Percentiles rank a stretch among this genome's conserved stretches.
These are phyloP conservation scores for Prietella phreatophila DNA, from an alignment of 2,113 vertebrate genomes.

Conservation along the genomic window DNA sequence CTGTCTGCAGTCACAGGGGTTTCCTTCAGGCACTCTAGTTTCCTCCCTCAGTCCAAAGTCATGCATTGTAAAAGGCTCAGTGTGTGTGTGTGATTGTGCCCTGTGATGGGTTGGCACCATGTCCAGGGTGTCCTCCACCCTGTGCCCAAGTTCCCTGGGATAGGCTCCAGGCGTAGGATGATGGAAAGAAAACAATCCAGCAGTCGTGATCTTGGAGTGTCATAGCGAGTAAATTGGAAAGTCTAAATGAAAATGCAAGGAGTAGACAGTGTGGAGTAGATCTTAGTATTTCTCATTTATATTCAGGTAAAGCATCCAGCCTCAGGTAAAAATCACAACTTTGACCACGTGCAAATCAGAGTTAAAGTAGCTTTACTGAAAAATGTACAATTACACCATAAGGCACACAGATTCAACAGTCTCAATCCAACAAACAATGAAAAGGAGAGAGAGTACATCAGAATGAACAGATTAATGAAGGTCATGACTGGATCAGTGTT, in stretches of 20 bases:
- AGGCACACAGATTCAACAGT: conserved; percentile 2
- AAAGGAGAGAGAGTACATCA: neutral
- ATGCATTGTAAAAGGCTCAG: too few species aligned
- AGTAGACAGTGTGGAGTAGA: neutral
- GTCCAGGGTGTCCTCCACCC: too few species aligned
- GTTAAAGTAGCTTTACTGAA: conserved; percentile 19
- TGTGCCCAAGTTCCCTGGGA: too few species aligned
- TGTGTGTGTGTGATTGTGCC: too few species aligned
- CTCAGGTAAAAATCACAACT: neutral
- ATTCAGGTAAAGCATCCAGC: neutral
- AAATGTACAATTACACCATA: too few species aligned
- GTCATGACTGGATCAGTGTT: neutral
- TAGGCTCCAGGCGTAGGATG: too few species aligned
- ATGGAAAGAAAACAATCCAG: neutral
- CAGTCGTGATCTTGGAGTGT: neutral
- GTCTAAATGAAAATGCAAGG: neutral
- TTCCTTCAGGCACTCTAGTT: too few species aligned
- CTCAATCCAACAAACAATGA: neutral
- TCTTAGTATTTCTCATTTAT: neutral
- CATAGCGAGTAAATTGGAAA: neutral
- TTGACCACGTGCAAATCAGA: neutral
- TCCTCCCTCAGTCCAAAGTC: too few species aligned
- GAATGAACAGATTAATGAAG: neutral
- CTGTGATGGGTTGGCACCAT: too few species aligned
- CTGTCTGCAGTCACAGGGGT: too few species aligned